phyloP scores from a whole-genome alignment of 2,888 invertebrate species.

The Ceriagrion tenellum region DNA sequence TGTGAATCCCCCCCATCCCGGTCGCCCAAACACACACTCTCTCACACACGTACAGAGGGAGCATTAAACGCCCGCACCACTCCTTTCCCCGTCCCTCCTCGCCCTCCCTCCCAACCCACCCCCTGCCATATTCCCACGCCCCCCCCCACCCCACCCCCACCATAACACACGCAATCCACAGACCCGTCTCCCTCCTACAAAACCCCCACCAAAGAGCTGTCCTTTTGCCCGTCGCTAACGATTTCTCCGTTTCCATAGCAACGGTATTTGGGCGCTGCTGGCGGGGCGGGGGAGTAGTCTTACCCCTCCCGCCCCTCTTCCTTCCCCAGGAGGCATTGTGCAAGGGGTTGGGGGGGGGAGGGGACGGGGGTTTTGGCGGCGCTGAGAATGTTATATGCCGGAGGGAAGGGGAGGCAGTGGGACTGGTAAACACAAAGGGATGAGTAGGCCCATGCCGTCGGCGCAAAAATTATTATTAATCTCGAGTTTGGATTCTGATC shows the following conservation, averaged over 20 bases:
- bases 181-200: slow-evolving; percentile 69
- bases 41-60: not conserved
- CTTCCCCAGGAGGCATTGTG: not conserved
- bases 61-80: slow-evolving; percentile 69
- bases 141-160: not conserved
- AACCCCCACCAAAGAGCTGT: slow-evolving; percentile 59
- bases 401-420: not conserved
- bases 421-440: slow-evolving; percentile 1
- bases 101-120: slow-evolving; percentile 68
- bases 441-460: too few species aligned
- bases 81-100: slow-evolving; percentile 68
- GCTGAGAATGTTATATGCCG: not conserved
- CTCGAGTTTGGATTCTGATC: too few species aligned
- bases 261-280: slow-evolving; percentile 47
- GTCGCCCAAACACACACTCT: not conserved
- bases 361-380: slow-evolving; percentile 37
- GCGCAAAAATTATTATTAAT: too few species aligned
- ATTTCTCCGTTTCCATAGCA: slow-evolving; percentile 70
- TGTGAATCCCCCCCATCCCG: slow-evolving; percentile 17
- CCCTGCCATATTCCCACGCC: slow-evolving; percentile 31
- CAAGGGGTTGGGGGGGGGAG: not conserved
- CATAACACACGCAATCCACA: not conserved
- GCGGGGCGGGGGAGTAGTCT: slow-evolving; percentile 33
- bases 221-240: slow-evolving; percentile 69
- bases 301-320: not conserved